These are phyloP conservation scores for Trichogramma evanescens DNA, from an alignment of 2,888 invertebrate species.

Conservation along the genomic window DNA sequence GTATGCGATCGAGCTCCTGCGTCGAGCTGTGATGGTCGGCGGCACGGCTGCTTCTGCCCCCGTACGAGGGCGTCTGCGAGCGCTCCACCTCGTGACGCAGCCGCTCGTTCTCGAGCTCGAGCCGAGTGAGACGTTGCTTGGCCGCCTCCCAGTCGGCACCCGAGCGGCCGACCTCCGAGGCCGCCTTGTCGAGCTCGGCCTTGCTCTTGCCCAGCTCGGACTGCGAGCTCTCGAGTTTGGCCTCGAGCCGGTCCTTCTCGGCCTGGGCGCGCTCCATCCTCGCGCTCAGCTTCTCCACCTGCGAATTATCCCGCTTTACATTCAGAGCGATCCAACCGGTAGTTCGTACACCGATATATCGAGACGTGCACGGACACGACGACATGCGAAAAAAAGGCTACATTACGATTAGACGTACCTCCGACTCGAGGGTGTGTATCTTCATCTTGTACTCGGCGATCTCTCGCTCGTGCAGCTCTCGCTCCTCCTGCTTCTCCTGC, in stretches of 20 bases:
- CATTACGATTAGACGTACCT: constrained; percentile 43
- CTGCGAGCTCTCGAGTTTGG: constrained; percentile 85
- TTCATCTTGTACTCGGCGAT: constrained; percentile 94
- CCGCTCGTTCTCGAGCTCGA: constrained; percentile 86
- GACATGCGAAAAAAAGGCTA: background rate
- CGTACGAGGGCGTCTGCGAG: constrained; percentile 73
- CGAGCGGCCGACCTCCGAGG: constrained; percentile 81
- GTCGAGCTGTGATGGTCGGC: constrained; percentile 70
- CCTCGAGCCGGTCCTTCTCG: constrained; percentile 85
- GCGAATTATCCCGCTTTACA: background rate
- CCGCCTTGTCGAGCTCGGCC: constrained; percentile 86
- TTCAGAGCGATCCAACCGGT: background rate
- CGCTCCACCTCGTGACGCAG: constrained; percentile 78
- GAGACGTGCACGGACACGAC: background rate
- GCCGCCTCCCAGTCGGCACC: constrained; percentile 85
- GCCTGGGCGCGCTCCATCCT: constrained; percentile 82
- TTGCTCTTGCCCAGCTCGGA: constrained; percentile 90
- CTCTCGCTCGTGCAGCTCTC: constrained; percentile 86
- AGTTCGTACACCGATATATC: background rate
- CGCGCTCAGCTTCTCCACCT: constrained; percentile 77
- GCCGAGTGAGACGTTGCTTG: constrained; percentile 72
- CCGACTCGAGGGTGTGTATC: constrained; percentile 81
- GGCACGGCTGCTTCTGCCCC: constrained; percentile 70
- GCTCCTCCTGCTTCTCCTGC: constrained; percentile 91
- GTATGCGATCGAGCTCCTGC: constrained; percentile 74